phyloP scores from a whole-genome alignment of 2,113 vertebrate genomes.

The Pomatorhinus ruficollis region DNA sequence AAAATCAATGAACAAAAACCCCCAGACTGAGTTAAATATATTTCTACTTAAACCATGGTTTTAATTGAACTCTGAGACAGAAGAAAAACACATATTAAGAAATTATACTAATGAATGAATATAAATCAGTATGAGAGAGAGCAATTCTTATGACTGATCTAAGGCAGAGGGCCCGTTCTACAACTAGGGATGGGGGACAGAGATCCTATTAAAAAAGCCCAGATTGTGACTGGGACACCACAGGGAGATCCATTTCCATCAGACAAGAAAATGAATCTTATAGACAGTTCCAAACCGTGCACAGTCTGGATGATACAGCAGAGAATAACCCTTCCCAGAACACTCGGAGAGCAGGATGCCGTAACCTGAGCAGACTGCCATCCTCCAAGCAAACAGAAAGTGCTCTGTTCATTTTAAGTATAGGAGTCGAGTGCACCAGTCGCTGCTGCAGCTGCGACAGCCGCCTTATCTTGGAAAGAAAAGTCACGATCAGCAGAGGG shows the following conservation, averaged over 20 bases:
- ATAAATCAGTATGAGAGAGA: neutral
- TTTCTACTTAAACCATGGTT: neutral
- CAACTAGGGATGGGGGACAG: neutral
- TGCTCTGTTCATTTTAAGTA: slow-evolving; percentile 8
- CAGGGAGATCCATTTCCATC: neutral
- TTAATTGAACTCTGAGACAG: neutral
- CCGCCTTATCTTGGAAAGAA: neutral
- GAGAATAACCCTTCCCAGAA: neutral
- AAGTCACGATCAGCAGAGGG: neutral
- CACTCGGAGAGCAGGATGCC: neutral
- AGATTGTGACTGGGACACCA: neutral
- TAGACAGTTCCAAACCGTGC: neutral
- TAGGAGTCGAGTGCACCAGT: neutral
- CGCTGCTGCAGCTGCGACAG: neutral
- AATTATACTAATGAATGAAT: neutral
- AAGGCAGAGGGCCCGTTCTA: neutral
- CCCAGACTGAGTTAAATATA: neutral
- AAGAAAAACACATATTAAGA: neutral
- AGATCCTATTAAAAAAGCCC: neutral
- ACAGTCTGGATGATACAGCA: neutral
- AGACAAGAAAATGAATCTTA: slow-evolving; percentile 6
- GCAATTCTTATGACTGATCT: neutral
- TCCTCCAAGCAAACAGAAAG: neutral
- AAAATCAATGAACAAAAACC: neutral
- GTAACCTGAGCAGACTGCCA: neutral